Evolutionary conservation across 2,888 invertebrate genomes (phyloP).

Genomic region (Lasiommata megera): DNA sequence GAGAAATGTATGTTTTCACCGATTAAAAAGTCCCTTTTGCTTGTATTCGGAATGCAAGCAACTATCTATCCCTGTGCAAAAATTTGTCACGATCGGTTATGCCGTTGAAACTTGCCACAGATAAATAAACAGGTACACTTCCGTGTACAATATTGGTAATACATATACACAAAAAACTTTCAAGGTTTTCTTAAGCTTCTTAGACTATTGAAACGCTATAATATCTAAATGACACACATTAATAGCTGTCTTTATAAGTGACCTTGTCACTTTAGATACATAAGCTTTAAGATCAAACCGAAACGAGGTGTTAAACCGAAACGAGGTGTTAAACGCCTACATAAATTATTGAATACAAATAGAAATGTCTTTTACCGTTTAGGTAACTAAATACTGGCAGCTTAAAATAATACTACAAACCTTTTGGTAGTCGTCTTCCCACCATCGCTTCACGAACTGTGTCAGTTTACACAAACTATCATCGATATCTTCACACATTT

Average conservation of each 20-base stretch:
- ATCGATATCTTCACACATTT: constrained; percentile 47
- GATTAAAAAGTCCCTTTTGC: no score
- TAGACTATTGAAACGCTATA: neutral
- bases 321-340: constrained; percentile 4
- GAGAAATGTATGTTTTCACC: no score
- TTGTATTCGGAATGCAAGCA: no score
- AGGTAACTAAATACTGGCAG: neutral
- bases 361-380: neutral
- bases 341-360: neutral
- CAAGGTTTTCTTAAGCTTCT: neutral
- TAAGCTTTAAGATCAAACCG: constrained; percentile 2
- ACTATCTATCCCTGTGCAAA: no score
- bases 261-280: constrained; percentile 6
- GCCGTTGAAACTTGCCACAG: no score
- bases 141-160: no score
- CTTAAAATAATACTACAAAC: constrained; percentile 28
- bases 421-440: constrained; percentile 61
- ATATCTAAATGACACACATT: constrained; percentile 1
- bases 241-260: neutral
- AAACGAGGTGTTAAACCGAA: constrained; percentile 3
- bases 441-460: constrained; percentile 66
- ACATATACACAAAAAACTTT: neutral
- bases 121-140: no score
- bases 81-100: no score
- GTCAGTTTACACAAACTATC: constrained; percentile 53